Conservation (phyloP, 1,140 invertebrate genomes). For the Neuroterus valhalla region DNA sequence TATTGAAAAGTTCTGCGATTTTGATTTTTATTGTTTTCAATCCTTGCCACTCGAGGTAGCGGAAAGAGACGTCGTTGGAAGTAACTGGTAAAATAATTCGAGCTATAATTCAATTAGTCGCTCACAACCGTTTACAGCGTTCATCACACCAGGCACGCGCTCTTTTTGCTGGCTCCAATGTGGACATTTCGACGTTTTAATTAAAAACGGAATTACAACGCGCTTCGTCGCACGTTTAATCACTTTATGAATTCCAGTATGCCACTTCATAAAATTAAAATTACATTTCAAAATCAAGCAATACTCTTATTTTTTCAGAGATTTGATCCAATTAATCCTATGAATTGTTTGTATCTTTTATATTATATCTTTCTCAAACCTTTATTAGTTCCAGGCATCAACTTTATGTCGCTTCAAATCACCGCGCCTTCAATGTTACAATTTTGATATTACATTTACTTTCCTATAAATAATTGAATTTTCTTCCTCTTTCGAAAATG, state of each 20-base stretch:
- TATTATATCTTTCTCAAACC: too few relatives aligned
- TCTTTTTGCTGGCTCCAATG: background rate
- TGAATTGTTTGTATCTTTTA: background rate
- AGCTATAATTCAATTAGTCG: slow-evolving; percentile 15
- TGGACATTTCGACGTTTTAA: slow-evolving; percentile 18
- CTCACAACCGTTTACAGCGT: slow-evolving; percentile 2
- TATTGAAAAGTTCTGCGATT: slow-evolving; percentile 14
- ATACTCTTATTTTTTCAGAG: background rate
- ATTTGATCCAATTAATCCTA: background rate
- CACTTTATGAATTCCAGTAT: slow-evolving; percentile 15
- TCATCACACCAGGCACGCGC: background rate
- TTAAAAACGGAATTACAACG: slow-evolving; percentile 4
- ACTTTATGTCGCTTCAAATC: too few relatives aligned
- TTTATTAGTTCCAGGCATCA: too few relatives aligned
- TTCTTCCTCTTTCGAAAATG: background rate
- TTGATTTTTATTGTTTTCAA: slow-evolving; percentile 25
- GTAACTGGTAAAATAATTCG: slow-evolving; percentile 13
- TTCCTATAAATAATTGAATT: background rate
- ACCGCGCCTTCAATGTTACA: too few relatives aligned
- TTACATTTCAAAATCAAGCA: background rate
- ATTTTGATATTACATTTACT: background rate
- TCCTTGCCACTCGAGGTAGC: background rate
- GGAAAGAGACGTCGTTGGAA: background rate
- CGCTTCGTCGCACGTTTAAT: slow-evolving; percentile 8
- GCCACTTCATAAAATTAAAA: background rate